phyloP scores from a whole-genome alignment of 1,140 invertebrate species.

The Dolichoris vasculosae region DNA sequence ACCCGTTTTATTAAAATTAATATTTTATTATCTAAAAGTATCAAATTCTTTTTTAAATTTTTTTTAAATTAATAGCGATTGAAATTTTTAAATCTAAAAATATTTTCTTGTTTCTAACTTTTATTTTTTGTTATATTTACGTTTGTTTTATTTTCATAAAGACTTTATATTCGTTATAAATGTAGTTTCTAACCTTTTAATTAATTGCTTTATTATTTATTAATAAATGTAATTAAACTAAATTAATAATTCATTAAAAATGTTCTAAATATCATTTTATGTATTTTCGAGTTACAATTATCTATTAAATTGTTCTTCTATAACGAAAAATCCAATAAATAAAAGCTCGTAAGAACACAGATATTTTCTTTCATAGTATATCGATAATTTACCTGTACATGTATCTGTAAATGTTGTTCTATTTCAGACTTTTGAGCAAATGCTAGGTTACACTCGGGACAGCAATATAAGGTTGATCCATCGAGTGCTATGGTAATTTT shows the following conservation, averaged over 20 bases:
- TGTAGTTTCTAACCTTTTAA: background rate
- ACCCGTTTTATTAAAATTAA: no score
- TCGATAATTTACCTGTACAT: conserved; percentile 66
- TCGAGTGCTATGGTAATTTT: conserved; percentile 70
- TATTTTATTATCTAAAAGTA: no score
- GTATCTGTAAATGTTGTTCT: conserved; percentile 71
- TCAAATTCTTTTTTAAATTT: no score
- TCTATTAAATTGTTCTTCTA: no score
- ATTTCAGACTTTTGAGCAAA: conserved; percentile 69
- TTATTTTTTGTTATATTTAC: no score
- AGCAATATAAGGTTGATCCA: conserved; percentile 71
- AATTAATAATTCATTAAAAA: background rate
- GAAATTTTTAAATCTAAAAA: no score
- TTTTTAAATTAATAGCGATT: no score
- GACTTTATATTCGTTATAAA: background rate
- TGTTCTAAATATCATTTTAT: background rate
- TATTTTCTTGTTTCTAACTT: no score
- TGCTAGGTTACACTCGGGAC: conserved; percentile 73
- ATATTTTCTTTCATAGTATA: background rate
- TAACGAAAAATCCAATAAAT: background rate
- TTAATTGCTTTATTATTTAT: no score
- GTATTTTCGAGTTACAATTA: no score
- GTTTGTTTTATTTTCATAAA: background rate
- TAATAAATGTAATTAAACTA: background rate
- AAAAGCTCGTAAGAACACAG: background rate